Conservation (phyloP, 2,797 vertebrate genomes). For the Tolypeutes matacus region DNA sequence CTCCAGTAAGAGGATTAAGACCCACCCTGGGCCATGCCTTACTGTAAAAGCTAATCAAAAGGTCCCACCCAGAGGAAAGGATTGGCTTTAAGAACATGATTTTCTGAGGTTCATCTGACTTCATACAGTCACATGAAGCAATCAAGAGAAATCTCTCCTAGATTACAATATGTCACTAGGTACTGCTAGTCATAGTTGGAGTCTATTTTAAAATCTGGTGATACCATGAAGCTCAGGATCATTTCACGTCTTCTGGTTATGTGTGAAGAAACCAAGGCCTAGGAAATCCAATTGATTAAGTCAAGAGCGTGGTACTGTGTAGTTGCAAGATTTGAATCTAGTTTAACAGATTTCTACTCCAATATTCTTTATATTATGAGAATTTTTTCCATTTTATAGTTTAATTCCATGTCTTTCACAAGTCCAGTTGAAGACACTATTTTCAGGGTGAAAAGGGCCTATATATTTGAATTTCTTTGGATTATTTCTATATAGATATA, state of each 20-base stretch:
- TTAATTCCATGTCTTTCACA: not conserved
- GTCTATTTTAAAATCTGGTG: constrained; percentile 4
- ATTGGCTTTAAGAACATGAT: too few species aligned
- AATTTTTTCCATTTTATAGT: not conserved
- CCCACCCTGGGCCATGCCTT: too few species aligned
- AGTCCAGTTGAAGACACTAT: not conserved
- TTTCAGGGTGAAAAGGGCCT: not conserved
- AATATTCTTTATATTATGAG: not conserved
- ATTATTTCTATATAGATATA: not conserved
- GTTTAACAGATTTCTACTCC: not conserved
- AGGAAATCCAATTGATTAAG: not conserved
- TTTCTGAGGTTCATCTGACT: too few species aligned
- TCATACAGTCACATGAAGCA: not conserved
- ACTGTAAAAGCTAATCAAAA: too few species aligned
- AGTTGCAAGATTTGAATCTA: not conserved
- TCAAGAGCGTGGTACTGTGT: not conserved
- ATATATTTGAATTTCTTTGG: not conserved
- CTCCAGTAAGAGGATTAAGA: too few species aligned
- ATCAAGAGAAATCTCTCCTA: not conserved
- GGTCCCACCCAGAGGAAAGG: too few species aligned
- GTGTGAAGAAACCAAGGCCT: not conserved
- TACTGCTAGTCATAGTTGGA: constrained; percentile 2
- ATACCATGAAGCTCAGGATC: not conserved
- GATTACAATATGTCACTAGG: not conserved
- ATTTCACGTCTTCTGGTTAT: not conserved